Evolutionary conservation across 2,797 vertebrate genomes (phyloP), one percentile per base, ranked within the genome.

Genomic region (Sebastes steindachneri): DNA sequence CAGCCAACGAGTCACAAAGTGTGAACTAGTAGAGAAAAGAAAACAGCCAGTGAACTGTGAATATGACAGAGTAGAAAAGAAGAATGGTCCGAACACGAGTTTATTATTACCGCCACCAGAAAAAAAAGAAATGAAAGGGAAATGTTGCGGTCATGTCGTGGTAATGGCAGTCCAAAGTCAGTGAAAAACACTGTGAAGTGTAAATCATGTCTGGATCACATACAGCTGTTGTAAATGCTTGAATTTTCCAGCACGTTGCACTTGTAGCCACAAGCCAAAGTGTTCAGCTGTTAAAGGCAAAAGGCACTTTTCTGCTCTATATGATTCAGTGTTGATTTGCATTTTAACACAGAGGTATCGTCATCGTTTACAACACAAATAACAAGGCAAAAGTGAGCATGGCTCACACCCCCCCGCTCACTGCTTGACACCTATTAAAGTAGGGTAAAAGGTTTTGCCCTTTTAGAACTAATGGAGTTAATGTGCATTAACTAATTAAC

Each of bases 11-110:
- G 62, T 82, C 73, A 65, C 48, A 75, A 77, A 60, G 23, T 74
- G 73, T 45, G 55, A 80, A 75, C 35, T 28, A 71, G 73, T 9
- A 10, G 48, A 62, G 51, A 15, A 82, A 83, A 65, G 51, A 15
- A 82, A 83, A 65, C 29, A 37, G 26, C 26, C 53, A 53, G 8
- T 23, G 37, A 80, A 55, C 63, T 72, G 57, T 74, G 66, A 75
- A 51, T 17, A 71, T 15, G 55, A 65, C 31, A 54, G n/a, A 65
- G 31, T 4, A 26, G 29, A 77, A 69, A 35, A 5, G n/a, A 66
- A 63, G 31, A 71, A 25, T 8, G 26, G 28, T 57, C 51, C 1
- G 3, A 58, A 48, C 51, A 67, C 25, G 6, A 60, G 70, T 62
- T 28, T 45, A 75, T 69, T 68, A 70, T 71, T 7, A 51, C 28